phyloP scores from a whole-genome alignment of 92 coral and sea anemone species.

The Muricea muricata region DNA sequence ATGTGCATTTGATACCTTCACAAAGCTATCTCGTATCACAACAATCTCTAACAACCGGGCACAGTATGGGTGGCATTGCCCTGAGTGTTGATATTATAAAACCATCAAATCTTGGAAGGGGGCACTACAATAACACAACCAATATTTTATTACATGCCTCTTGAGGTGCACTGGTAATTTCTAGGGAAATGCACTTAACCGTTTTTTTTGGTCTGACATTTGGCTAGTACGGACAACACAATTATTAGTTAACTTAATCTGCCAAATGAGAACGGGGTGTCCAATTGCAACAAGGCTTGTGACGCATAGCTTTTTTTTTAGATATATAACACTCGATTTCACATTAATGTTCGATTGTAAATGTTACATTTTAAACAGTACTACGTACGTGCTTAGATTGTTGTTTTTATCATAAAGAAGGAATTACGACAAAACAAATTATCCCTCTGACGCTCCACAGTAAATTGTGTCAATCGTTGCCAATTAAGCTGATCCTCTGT shows the following conservation, averaged over 20 bases:
- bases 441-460: too few relatives aligned
- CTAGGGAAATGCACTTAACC: neutral
- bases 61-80: conserved; percentile 5
- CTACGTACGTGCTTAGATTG: too few relatives aligned
- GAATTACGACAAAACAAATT: too few relatives aligned
- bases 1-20: neutral
- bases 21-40: neutral
- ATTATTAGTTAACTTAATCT: neutral
- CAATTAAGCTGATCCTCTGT: too few relatives aligned
- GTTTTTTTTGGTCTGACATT: neutral
- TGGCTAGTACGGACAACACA: neutral
- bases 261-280: neutral
- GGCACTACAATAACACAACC: neutral
- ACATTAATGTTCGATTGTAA: too few relatives aligned
- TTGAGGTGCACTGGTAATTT: neutral
- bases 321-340: too few relatives aligned
- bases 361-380: too few relatives aligned
- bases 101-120: conserved; percentile 35
- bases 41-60: neutral
- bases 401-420: too few relatives aligned
- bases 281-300: too few relatives aligned
- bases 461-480: too few relatives aligned
- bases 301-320: too few relatives aligned
- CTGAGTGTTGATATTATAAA: conserved; percentile 24
- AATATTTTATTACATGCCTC: neutral